These are phyloP conservation scores for Caenorhabditis panamensis DNA, from an alignment of 2,888 invertebrate species.

Conservation along the genomic window DNA sequence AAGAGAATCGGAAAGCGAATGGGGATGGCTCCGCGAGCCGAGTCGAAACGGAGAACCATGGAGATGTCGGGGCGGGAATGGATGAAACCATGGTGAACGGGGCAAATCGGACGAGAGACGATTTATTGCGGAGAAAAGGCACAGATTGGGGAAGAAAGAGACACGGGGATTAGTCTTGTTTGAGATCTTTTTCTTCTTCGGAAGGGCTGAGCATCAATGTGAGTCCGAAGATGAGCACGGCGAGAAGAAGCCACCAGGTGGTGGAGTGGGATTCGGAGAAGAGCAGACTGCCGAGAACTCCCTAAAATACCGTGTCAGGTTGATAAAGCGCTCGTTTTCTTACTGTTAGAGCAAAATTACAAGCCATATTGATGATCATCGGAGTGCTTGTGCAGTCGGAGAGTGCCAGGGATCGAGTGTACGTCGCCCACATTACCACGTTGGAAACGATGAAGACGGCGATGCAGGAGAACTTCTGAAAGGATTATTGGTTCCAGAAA, in stretches of 20 bases:
- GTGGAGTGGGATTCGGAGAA: constrained; percentile 52
- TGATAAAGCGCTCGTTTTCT: not conserved
- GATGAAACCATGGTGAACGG: constrained; percentile 40
- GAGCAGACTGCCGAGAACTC: constrained; percentile 41
- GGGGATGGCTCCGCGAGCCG: not conserved
- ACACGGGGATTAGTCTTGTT: constrained; percentile 18
- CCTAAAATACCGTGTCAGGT: constrained; percentile 16
- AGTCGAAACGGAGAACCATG: not conserved
- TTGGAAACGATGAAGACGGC: constrained; percentile 47
- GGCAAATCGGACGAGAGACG: too few species aligned
- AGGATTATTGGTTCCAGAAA: not conserved
- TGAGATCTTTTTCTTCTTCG: constrained; percentile 22
- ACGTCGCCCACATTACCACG: constrained; percentile 58
- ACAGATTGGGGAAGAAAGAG: not conserved
- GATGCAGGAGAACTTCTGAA: constrained; percentile 35
- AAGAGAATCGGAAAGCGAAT: constrained; percentile 17
- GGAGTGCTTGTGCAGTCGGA: constrained; percentile 47
- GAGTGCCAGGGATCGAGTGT: constrained; percentile 42
- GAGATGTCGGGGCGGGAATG: constrained; percentile 18
- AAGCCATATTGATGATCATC: constrained; percentile 58
- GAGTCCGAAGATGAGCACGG: constrained; percentile 44
- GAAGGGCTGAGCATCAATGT: constrained; percentile 37
- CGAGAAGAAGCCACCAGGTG: constrained; percentile 53
- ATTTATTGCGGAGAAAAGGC: not conserved
- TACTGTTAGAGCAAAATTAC: constrained; percentile 58